Evolutionary conservation across 2,888 invertebrate genomes (phyloP), one percentile per base, ranked within the genome.

Genomic region (Omphaloscelis lunosa): DNA sequence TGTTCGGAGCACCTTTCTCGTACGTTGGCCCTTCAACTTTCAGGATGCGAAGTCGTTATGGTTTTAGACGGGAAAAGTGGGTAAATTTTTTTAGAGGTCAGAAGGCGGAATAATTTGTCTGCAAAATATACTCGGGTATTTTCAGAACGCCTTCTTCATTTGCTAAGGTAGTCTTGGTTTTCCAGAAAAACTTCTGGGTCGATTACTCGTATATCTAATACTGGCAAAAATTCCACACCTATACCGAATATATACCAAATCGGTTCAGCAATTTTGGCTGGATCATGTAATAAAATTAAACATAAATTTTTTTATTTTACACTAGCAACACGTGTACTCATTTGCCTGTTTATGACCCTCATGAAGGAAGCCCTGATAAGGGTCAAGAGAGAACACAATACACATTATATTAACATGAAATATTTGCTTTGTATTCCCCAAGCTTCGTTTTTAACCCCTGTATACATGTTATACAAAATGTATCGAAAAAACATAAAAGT

Each of bases 1-100:
- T 77, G 86, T 84, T 85, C 77, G 12, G 72, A 80, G 79, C 75
- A 77, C 77, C 82, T 83, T 80, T 72, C 77, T 63, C 79, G 79
- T 85, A 68, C 77, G 81, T 77, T 81, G 69, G 68, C 72, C 78
- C 74, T 85, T 79, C 76, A 82, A 72, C 63, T 79, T 75, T 71
- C 72, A 82, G 80, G 79, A 82, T 82, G 67, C 61, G 68, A 70
- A 73, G 80, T 83, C 83, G 74, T 83, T 82, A 82, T 61, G 75
- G 75, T 67, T 76, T 39, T 75, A 71, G 63, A 63, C 63, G 53
- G 61, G 41, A 74, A 79, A 83, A 68, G 51, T 69, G 63, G 67
- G 63, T 67, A 75, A 56, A 71, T 71, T 81, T 75, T 72, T 71
- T 34, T 65, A 39, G 58, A 53, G 65, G 72, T 72, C 65, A 66